phyloP scores from a whole-genome alignment of 2,797 vertebrate genomes.

The Pangasius krempfi region DNA sequence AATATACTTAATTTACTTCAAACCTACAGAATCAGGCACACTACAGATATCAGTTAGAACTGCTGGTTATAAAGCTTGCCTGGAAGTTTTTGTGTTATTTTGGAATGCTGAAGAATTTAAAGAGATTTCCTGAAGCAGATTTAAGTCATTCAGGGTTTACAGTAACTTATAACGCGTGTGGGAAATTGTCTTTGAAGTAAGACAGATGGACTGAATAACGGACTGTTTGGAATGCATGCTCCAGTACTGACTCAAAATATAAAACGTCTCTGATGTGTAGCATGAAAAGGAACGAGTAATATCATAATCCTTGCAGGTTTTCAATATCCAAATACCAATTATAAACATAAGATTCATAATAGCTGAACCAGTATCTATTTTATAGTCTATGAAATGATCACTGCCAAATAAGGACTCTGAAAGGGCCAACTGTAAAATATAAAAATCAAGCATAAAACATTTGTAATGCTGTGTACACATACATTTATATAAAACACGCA shows the following conservation, averaged over 20 bases:
- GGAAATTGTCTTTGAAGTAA: conserved; percentile 61
- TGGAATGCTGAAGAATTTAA: background rate
- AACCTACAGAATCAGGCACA: conserved; percentile 40
- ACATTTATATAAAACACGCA: background rate
- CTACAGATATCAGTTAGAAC: conserved; percentile 44
- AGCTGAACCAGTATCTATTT: background rate
- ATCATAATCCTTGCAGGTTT: background rate
- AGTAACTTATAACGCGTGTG: conserved; percentile 62
- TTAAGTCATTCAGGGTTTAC: conserved; percentile 47
- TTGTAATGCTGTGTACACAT: background rate
- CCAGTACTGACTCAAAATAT: background rate
- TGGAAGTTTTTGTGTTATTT: conserved; percentile 60
- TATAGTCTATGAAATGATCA: background rate
- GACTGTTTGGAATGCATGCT: background rate
- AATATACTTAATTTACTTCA: conserved; percentile 41
- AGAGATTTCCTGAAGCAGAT: conserved; percentile 23
- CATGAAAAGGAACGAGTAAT: background rate
- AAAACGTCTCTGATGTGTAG: background rate
- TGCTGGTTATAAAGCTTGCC: conserved; percentile 57
- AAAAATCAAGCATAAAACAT: background rate
- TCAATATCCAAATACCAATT: background rate
- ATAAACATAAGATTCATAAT: background rate
- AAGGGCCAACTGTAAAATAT: background rate
- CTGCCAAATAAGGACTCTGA: background rate
- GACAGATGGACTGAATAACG: conserved; percentile 28